phyloP scores from a whole-genome alignment of 2,888 invertebrate species.

The Pyralis farinalis region DNA sequence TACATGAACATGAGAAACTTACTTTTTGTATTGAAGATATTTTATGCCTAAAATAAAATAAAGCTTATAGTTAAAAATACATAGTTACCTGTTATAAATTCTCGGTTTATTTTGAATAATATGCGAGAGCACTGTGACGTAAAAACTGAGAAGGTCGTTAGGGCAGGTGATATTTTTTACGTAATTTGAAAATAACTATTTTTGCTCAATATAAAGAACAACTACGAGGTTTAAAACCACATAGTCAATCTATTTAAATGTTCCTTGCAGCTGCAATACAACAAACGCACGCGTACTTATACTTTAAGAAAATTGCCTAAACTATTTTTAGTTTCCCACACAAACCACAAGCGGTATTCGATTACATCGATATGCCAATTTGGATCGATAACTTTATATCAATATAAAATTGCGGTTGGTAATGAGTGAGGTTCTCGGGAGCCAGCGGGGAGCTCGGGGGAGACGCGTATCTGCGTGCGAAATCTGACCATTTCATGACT shows the following conservation, averaged over 20 bases:
- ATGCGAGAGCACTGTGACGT: no score
- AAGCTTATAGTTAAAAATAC: no score
- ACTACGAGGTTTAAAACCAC: slow-evolving; percentile 11
- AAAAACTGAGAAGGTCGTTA: not conserved
- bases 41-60: no score
- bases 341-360: slow-evolving; percentile 48
- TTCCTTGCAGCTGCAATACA: slow-evolving; percentile 17
- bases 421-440: slow-evolving; percentile 72
- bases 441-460: slow-evolving; percentile 58
- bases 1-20: no score
- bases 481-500: slow-evolving; percentile 58
- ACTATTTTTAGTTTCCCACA: slow-evolving; percentile 51
- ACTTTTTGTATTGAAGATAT: no score
- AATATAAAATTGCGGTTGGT: slow-evolving; percentile 43
- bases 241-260: slow-evolving; percentile 17
- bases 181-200: not conserved
- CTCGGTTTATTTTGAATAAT: no score
- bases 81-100: no score
- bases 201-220: not conserved
- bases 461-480: slow-evolving; percentile 68
- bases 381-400: slow-evolving; percentile 53
- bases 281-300: slow-evolving; percentile 5
- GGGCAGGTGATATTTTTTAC: slow-evolving; percentile 3
- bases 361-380: slow-evolving; percentile 61
- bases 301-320: slow-evolving; percentile 31